Percentiles rank a stretch among this genome's conserved stretches.
Evolutionary conservation across 2,888 invertebrate genomes (phyloP).

Genomic region (Oxystoma pomonae): DNA sequence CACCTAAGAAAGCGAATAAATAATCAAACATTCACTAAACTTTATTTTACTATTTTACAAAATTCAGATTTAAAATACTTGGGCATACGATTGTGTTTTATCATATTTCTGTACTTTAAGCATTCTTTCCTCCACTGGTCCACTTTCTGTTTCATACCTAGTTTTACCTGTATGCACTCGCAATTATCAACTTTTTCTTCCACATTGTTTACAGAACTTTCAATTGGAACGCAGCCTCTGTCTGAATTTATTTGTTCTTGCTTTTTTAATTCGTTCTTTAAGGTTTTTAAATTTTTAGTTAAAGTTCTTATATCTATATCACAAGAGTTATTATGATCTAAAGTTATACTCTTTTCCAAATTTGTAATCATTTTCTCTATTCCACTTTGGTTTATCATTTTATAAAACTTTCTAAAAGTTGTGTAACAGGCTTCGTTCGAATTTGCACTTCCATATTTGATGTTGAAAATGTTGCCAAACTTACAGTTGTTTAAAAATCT

Average conservation of each 20-base stretch:
- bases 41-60: constrained; percentile 20
- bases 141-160: constrained; percentile 26
- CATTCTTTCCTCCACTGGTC: constrained; percentile 24
- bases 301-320: neutral
- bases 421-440: constrained; percentile 3
- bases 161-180: constrained; percentile 21
- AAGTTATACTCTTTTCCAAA: neutral
- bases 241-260: neutral
- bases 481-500: constrained; percentile 20
- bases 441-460: neutral
- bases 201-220: neutral
- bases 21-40: neutral
- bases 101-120: constrained; percentile 21
- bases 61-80: constrained; percentile 33
- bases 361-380: constrained; percentile 11
- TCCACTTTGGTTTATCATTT: constrained; percentile 15
- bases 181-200: constrained; percentile 8
- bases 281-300: neutral
- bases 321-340: neutral
- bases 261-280: neutral
- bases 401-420: constrained; percentile 15
- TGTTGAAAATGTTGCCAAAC: neutral
- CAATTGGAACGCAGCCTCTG: neutral
- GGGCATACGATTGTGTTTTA: constrained; percentile 24
- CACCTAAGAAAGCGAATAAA: no score